Percentiles rank a stretch among this genome's conserved stretches.
These are phyloP conservation scores for Acanthochromis polyacanthus DNA, from an alignment of 2,113 vertebrate genomes.

Conservation along the genomic window DNA sequence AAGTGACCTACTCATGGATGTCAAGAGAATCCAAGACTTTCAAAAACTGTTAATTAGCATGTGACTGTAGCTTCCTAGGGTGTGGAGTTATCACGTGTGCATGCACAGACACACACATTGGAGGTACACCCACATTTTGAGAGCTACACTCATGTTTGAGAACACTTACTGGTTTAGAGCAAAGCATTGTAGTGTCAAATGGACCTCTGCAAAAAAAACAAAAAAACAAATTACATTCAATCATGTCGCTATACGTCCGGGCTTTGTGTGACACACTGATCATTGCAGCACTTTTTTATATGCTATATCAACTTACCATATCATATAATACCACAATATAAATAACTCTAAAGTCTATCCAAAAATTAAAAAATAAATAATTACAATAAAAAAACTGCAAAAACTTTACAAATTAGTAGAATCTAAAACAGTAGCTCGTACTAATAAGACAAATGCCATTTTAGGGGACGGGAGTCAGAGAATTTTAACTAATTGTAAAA, in stretches of 20 bases:
- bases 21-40: constrained; percentile 50
- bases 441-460: no score
- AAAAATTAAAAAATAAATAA: no score
- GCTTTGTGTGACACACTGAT: background rate
- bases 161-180: background rate
- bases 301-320: no score
- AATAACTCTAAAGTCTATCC: no score
- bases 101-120: background rate
- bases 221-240: background rate
- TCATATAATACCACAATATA: no score
- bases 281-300: no score
- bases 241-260: no score
- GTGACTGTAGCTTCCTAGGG: constrained; percentile 30
- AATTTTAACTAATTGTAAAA: background rate
- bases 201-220: background rate
- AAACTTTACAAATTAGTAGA: no score
- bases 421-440: no score
- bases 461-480: background rate
- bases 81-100: constrained; percentile 8
- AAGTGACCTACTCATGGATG: constrained; percentile 39
- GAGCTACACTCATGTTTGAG: background rate
- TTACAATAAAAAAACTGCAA: no score
- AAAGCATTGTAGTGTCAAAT: background rate
- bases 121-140: background rate
- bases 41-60: constrained; percentile 32